Conservation (phyloP, 2,113 vertebrate genomes). For the Engystomops pustulosus region DNA sequence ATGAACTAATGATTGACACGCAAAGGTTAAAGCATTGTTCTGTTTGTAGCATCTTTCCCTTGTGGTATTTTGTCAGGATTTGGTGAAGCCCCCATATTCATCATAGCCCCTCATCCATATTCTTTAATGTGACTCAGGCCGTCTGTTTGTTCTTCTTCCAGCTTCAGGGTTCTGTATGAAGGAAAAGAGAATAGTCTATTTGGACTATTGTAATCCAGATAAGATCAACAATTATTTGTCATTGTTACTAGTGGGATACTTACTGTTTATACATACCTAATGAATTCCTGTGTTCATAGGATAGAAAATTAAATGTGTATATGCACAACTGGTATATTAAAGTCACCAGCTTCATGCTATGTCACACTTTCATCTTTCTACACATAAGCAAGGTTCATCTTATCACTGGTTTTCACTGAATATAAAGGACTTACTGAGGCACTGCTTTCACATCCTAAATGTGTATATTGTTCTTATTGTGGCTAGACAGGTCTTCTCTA, state of each 20-base stretch:
- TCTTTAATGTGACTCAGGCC: too few species aligned
- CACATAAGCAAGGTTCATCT: not conserved
- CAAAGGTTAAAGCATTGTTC: too few species aligned
- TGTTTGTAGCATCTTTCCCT: too few species aligned
- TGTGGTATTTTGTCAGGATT: too few species aligned
- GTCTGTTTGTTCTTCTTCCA: not conserved
- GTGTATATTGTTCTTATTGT: conserved; percentile 15
- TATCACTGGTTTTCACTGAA: conserved; percentile 23
- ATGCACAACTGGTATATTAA: not conserved
- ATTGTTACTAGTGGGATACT: not conserved
- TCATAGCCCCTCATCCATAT: too few species aligned
- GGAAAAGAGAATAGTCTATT: not conserved
- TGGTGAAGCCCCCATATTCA: too few species aligned
- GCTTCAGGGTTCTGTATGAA: not conserved
- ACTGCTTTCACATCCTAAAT: conserved; percentile 32
- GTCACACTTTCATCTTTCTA: not conserved
- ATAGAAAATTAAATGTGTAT: not conserved
- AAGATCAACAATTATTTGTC: conserved; percentile 2
- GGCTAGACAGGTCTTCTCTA: conserved; percentile 26
- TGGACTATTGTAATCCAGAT: conserved; percentile 14
- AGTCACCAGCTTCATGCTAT: not conserved
- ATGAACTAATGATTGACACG: too few species aligned
- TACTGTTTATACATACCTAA: conserved; percentile 17
- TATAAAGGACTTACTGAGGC: conserved; percentile 6
- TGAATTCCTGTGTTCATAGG: not conserved